A percentile compares a stretch with the other conserved stretches of the same genome.
Conservation (phyloP, 2,797 vertebrate species). For the Hemitrygon akajei region DNA sequence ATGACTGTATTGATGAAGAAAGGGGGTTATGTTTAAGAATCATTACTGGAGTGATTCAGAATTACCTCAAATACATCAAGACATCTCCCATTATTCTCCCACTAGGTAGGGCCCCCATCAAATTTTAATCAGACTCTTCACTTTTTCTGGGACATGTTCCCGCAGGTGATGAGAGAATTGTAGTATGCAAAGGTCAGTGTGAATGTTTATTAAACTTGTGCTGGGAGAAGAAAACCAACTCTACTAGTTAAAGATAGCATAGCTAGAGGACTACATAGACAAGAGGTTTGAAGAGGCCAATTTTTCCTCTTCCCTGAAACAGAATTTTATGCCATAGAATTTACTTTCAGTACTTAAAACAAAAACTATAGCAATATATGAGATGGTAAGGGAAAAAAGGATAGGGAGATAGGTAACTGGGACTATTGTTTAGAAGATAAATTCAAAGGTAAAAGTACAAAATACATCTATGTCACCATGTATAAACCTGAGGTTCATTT, state of each 20-base stretch:
- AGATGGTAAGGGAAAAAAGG: neutral
- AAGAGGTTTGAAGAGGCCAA: neutral
- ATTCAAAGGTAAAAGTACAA: neutral
- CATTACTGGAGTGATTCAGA: neutral
- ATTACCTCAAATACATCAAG: neutral
- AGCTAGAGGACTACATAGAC: neutral
- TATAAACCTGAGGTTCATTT: too few species aligned
- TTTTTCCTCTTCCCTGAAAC: too few species aligned
- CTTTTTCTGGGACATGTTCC: neutral
- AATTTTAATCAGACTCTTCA: neutral
- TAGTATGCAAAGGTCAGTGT: neutral
- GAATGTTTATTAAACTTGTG: neutral
- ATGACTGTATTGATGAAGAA: neutral
- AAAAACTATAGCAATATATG: neutral
- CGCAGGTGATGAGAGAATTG: neutral
- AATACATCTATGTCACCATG: too few species aligned
- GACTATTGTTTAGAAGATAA: neutral
- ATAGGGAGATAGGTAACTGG: neutral
- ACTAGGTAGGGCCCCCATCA: neutral
- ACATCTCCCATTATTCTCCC: neutral
- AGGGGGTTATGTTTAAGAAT: neutral
- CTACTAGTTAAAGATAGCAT: neutral
- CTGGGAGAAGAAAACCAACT: neutral
- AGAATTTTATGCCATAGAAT: too few species aligned
- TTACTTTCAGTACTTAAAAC: neutral